Conservation (phyloP, 1,140 invertebrate genomes). For the Drosophila murphyi region DNA sequence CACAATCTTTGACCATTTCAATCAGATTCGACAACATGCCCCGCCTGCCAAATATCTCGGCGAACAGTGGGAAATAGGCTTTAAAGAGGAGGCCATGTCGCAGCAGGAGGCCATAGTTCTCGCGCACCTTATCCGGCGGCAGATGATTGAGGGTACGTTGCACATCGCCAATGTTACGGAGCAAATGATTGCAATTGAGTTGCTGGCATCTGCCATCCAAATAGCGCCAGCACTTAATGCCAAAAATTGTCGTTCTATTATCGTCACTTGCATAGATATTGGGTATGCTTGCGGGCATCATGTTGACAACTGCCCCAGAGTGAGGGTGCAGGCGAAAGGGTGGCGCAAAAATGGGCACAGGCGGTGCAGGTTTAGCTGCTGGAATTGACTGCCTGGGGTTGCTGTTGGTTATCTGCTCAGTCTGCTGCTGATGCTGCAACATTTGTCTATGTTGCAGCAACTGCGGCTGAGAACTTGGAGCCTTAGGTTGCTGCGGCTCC, state of each 20-base stretch:
- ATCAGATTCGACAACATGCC: conserved; percentile 21
- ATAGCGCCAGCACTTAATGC: conserved; percentile 42
- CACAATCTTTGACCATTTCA: conserved; percentile 46
- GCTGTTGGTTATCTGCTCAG: neutral
- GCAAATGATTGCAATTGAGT: conserved; percentile 40
- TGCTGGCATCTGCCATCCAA: conserved; percentile 24
- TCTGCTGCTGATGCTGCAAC: neutral
- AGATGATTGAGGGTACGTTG: conserved; percentile 20
- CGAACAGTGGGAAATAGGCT: conserved; percentile 36
- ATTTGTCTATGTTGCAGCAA: neutral
- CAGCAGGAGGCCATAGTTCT: conserved; percentile 24
- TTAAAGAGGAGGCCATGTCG: conserved; percentile 27
- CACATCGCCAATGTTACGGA: conserved; percentile 22
- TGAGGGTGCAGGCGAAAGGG: conserved; percentile 15
- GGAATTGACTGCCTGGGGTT: neutral
- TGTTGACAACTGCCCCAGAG: neutral
- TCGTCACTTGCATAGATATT: neutral
- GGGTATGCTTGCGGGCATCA: too few relatives aligned
- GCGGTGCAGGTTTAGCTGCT: neutral
- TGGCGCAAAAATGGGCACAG: conserved; percentile 36
- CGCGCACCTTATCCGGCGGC: neutral
- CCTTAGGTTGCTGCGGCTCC: neutral
- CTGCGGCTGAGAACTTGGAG: neutral
- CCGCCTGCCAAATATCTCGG: conserved; percentile 35
- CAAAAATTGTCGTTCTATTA: conserved; percentile 27